Base-by-base conservation (phyloP, 2,888 invertebrate genomes). In the Sarcophaga carnaria region DNA sequence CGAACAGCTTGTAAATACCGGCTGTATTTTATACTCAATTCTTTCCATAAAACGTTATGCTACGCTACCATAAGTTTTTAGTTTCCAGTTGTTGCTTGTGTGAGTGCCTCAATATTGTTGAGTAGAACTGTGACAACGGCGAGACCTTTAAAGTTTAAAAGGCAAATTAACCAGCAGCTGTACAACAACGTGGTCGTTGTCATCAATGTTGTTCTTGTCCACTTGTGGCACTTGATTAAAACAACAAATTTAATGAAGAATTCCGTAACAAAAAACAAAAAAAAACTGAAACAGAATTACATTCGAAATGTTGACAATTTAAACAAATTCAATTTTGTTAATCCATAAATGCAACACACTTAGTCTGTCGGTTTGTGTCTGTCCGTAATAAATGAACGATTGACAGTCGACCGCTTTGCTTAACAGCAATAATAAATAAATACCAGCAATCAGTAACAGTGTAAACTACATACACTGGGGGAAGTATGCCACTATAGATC, bases 321-420 rank as follows among this genome's bases (percentile, higher is more conserved):
- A 91, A 93, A 92, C 93, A 93, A 93, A 92, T 92, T 92, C 92
- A 92, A 92, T 92, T 92, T 92, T 92, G 92, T 92, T 92, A 92
- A 92, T 92, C 91, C 90, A 91, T 92, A 90, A 88, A 86, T 88
- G 86, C 80, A 83, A 80, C 85, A 85, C 54, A 54, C 54, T 54
- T 54, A 54, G 17, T 12, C 14, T 78, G 27, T 75, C 27, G 25
- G 37, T 45, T 17, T 69, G 59, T 63, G 75, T 76, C 74, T 70
- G 79, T 83, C 27, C 69, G 4, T 59, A 69, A 49, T 67, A 66
- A 69, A 77, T 54, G 47, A 74, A 78, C 74, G 59, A 77, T 78
- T 72, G 77, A 81, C 82, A 70, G 37, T 45, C 59, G 64, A 49
- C 17, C 63, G 74, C 17, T 80, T 70, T 63, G 20, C 45, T 80